phyloP scores from a whole-genome alignment of 2,797 vertebrate genomes.

The Psittacula derbiana region DNA sequence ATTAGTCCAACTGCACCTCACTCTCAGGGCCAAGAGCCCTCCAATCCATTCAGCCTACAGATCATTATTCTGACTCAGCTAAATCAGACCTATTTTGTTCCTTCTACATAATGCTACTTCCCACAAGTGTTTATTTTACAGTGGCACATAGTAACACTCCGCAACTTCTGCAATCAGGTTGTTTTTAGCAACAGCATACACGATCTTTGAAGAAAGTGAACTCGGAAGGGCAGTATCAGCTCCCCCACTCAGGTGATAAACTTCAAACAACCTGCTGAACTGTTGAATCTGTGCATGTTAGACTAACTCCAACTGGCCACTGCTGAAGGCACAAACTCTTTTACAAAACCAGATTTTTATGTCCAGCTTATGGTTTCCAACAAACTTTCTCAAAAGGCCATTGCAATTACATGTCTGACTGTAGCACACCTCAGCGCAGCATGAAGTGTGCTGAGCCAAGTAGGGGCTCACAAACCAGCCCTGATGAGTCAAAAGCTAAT shows the following conservation, averaged over 20 bases:
- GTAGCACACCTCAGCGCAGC: not conserved
- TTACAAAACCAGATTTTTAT: not conserved
- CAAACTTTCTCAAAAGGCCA: not conserved
- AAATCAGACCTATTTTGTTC: not conserved
- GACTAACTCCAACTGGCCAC: not conserved
- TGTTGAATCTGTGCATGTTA: not conserved
- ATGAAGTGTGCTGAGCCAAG: not conserved
- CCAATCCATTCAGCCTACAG: not conserved
- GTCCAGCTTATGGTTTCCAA: not conserved
- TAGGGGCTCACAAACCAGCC: not conserved
- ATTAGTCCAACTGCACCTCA: not conserved
- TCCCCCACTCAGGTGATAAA: not conserved
- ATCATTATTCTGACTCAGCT: not conserved
- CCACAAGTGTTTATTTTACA: not conserved
- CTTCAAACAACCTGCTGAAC: not conserved
- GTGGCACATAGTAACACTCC: not conserved
- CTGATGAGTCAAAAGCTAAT: not conserved
- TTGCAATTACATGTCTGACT: accelerated
- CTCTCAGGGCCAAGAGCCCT: not conserved
- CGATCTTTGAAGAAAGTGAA: not conserved
- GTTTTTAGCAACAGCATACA: not conserved
- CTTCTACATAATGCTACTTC: not conserved
- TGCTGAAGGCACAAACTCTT: not conserved
- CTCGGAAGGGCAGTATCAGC: not conserved
- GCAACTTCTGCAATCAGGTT: not conserved